Conservation (phyloP, 2,797 vertebrate genomes). For the Oreonectes daqikongensis region DNA sequence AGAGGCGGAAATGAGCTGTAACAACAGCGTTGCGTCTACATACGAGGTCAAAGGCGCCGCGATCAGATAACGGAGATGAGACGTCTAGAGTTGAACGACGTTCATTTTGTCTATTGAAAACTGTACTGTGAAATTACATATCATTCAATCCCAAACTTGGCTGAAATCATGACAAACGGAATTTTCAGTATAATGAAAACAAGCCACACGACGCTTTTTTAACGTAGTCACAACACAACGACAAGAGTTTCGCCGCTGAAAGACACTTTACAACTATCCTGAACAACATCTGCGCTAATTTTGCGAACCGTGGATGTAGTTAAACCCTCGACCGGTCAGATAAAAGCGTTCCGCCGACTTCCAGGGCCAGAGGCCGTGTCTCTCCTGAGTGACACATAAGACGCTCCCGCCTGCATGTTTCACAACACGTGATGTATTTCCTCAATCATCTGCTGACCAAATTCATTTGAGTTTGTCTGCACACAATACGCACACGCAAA, state of each 20-base stretch:
- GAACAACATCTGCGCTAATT: constrained; percentile 16
- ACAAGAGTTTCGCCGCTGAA: neutral
- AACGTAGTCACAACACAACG: neutral
- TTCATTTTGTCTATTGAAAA: neutral
- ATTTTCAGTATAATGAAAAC: constrained; percentile 6
- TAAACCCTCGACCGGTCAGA: neutral
- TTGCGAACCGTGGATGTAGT: neutral
- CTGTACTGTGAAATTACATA: neutral
- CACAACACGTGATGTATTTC: neutral
- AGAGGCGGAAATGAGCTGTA: constrained; percentile 50
- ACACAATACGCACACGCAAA: neutral
- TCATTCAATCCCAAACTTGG: constrained; percentile 25
- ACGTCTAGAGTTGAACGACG: neutral
- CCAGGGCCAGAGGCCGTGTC: neutral
- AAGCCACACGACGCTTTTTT: neutral
- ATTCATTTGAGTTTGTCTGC: neutral
- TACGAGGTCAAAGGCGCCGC: constrained; percentile 17
- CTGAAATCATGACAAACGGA: neutral
- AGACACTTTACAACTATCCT: neutral
- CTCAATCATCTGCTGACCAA: neutral
- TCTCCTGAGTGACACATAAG: neutral
- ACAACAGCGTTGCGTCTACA: constrained; percentile 14
- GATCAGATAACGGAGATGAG: constrained; percentile 5
- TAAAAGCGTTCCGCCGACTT: neutral
- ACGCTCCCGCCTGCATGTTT: neutral